Percentiles rank a stretch among this genome's conserved stretches.
phyloP scores from a whole-genome alignment of 2,797 vertebrate species.

The Perodicticus potto region DNA sequence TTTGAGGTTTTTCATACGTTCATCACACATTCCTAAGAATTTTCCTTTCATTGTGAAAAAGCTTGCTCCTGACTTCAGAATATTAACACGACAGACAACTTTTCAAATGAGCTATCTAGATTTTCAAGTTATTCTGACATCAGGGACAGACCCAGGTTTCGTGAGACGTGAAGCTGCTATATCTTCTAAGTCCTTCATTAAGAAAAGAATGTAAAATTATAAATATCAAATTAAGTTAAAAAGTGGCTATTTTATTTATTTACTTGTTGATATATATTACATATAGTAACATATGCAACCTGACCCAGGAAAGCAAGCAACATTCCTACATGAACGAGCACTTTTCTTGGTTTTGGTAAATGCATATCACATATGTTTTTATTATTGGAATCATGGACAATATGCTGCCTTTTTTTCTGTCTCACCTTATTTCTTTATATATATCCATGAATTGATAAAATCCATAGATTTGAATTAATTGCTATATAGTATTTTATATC shows the following conservation, averaged over 20 bases:
- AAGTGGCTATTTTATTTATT: not conserved
- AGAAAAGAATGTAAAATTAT: not conserved
- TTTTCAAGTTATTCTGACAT: not conserved
- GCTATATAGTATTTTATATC: not conserved
- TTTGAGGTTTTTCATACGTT: not conserved
- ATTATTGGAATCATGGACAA: conserved; percentile 2
- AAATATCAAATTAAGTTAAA: conserved; percentile 19
- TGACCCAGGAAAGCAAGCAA: not conserved
- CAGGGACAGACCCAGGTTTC: not conserved
- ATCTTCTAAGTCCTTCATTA: not conserved
- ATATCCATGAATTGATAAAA: conserved; percentile 25
- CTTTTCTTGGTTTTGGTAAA: conserved; percentile 8
- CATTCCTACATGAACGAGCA: not conserved
- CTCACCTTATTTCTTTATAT: not conserved
- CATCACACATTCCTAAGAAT: not conserved
- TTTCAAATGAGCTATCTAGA: not conserved
- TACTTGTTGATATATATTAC: not conserved
- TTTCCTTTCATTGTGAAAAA: not conserved
- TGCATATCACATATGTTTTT: not conserved
- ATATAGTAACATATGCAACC: not conserved
- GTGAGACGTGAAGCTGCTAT: not conserved
- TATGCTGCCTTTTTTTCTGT: not conserved
- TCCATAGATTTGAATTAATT: not conserved
- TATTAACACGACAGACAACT: not conserved
- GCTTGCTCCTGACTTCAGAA: not conserved